These are phyloP conservation scores for Baccha elongata DNA, from an alignment of 2,888 invertebrate genomes.

Conservation along the genomic window DNA sequence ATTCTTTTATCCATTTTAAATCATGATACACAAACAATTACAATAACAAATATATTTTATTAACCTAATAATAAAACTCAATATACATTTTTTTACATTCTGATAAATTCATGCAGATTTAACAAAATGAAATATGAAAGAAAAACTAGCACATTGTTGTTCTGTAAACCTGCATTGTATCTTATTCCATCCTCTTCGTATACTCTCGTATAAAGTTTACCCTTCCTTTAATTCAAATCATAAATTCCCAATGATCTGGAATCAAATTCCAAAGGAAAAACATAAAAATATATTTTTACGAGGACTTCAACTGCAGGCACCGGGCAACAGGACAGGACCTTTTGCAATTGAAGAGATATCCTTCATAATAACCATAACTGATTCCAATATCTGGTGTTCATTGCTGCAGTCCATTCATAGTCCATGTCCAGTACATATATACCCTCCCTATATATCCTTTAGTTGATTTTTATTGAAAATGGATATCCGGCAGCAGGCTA, in stretches of 20 bases:
- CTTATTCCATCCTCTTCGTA: not conserved
- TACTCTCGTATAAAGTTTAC: not conserved
- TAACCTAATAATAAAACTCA: not conserved
- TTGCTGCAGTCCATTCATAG: slow-evolving; percentile 27
- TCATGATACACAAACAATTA: too few relatives aligned
- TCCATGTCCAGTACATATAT: not conserved
- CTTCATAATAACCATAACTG: slow-evolving; percentile 60
- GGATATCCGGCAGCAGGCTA: slow-evolving; percentile 46
- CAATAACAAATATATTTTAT: not conserved
- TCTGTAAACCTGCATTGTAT: not conserved
- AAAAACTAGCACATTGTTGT: not conserved
- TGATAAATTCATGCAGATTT: not conserved
- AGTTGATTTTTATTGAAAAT: slow-evolving; percentile 63
- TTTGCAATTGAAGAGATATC: slow-evolving; percentile 58
- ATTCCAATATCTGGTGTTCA: slow-evolving; percentile 42
- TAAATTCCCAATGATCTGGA: slow-evolving; percentile 58
- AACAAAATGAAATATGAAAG: not conserved
- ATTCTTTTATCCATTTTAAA: too few relatives aligned
- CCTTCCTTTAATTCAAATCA: slow-evolving; percentile 51
- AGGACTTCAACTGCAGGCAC: slow-evolving; percentile 45
- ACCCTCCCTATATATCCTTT: slow-evolving; percentile 7
- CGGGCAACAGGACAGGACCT: slow-evolving; percentile 25
- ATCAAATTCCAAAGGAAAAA: slow-evolving; percentile 36
- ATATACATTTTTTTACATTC: not conserved
- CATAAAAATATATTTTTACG: slow-evolving; percentile 46